Base-by-base conservation (phyloP, 2,888 invertebrate genomes). In the Troglohyphantes excavatus region DNA sequence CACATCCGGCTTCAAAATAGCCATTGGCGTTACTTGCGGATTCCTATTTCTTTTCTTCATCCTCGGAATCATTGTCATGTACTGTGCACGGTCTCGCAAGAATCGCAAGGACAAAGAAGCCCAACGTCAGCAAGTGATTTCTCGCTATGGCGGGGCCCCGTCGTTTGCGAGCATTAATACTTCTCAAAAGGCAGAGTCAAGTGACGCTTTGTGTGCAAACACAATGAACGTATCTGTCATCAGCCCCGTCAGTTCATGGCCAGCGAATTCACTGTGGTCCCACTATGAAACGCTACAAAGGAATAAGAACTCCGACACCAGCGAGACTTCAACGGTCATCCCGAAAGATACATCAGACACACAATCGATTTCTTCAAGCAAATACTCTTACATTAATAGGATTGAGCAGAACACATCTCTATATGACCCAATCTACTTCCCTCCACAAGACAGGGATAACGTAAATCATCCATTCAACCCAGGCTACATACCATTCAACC, bases 211-310 rank as follows among this genome's bases (percentile, higher is more conserved):
- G 0, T 82, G 61, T 26, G 46, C 68, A 5, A 61, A 68, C 26
- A 23, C 27, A 7, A 26, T 59, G 23, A 88, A 82, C 23, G 27
- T 82, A 73, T 90, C 90, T 9, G 76, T 73, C 19, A 90, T 90
- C 5, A 90, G 90, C 33, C 90, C 90, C 11, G 73, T 90, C 3
- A 79, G 78, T 59, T 90, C 90, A 1, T 90, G 90, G 90, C 43
- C 72, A 29, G 90, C 84, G 3, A 43, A 79, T 26, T 79, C 84
- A 0, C 26, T 90, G 26, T 17, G 84, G 29, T 76, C 88, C 2
- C 88, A 83, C n/a, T 89, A 82, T n/a, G 88, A 89, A 23, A 75
- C 88, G 11, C 33, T 82, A 1, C 72, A 75, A 39, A 79, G 33
- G 27, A 29, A 81, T 21, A 89, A 89, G 39, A 23, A 65, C 27